phyloP scores from a whole-genome alignment of 2,888 invertebrate genomes.

The Argyra leucocephala region DNA sequence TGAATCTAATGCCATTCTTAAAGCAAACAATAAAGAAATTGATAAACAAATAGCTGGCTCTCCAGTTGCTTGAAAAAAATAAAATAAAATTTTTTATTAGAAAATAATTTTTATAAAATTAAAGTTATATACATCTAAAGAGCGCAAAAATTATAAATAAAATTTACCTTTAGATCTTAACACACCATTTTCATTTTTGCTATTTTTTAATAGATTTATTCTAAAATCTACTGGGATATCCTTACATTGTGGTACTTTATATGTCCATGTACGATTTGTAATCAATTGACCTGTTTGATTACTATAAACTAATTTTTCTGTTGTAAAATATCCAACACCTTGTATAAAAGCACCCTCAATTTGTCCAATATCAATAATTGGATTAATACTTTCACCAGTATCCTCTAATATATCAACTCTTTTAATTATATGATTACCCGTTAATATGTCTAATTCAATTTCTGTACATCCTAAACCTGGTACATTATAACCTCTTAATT shows the following conservation, averaged over 20 bases:
- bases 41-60: conserved; percentile 49
- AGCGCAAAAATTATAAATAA: too few species aligned
- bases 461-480: conserved; percentile 55
- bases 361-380: conserved; percentile 61
- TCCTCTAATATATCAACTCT: conserved; percentile 59
- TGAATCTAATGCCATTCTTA: conserved; percentile 54
- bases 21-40: conserved; percentile 48
- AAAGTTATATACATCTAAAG: neutral
- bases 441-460: conserved; percentile 61
- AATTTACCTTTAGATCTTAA: conserved; percentile 56
- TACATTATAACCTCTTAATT: conserved; percentile 49
- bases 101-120: neutral
- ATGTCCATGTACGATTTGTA: conserved; percentile 66
- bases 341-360: conserved; percentile 64
- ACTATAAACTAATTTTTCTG: conserved; percentile 56
- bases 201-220: conserved; percentile 53
- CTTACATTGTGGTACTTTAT: conserved; percentile 59
- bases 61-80: conserved; percentile 44
- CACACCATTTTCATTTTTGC: conserved; percentile 54
- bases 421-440: conserved; percentile 52
- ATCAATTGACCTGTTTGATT: conserved; percentile 52
- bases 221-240: conserved; percentile 63
- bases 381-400: conserved; percentile 56
- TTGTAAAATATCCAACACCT: conserved; percentile 63
- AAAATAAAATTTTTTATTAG: neutral